Evolutionary conservation across 2,888 invertebrate species (phyloP), one percentile per base, ranked within the genome.

Genomic region (Lordiphosa andalusiaca): DNA sequence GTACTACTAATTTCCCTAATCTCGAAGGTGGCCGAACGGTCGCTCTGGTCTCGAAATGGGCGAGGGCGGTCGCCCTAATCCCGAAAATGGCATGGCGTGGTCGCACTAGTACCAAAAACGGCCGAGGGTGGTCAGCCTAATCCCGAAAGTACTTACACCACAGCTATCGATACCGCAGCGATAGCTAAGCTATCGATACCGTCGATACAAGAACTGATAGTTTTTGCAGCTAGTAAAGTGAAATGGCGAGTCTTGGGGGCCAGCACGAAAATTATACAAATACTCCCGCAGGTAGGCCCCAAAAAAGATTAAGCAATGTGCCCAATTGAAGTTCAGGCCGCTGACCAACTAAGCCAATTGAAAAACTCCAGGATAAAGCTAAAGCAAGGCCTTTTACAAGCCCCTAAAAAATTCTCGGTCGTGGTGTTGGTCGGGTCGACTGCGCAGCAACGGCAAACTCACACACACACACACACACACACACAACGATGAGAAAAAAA

Each of bases 161-260:
- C 2, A 25, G 2, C 25, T 7, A 25, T 30, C 30, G 30, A 30
- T 30, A 30, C 30, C 7, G 3, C 9, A 30, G 30, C 30, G 30
- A 30, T 30, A 10, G 30, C 9, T 30, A 30, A 9, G 41, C 25
- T 33, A 44, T 44, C 44, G 44, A 16, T 44, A 44, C 13, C 16
- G 4, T 9, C 37, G 30, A 25, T 10, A 30, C 7, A 33, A 44
- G 44, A 49, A 39, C 44, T 50, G 59, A 60, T 47, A 59, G 60
- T 50, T 53, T 47, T 47, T 61, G 61, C 47, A 38, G 36, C 58
- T 59, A 33, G 52, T 25, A 59, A 53, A 60, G 47, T 53, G 88
- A 90, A 90, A 90, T 89, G 90, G 89, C 88, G 90, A 89, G 89
- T 88, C 85, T 90, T 88, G 90, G 88, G 86, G 90, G 89, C 83